phyloP scores from a whole-genome alignment of 2,113 vertebrate genomes.

The Albula glossodonta region DNA sequence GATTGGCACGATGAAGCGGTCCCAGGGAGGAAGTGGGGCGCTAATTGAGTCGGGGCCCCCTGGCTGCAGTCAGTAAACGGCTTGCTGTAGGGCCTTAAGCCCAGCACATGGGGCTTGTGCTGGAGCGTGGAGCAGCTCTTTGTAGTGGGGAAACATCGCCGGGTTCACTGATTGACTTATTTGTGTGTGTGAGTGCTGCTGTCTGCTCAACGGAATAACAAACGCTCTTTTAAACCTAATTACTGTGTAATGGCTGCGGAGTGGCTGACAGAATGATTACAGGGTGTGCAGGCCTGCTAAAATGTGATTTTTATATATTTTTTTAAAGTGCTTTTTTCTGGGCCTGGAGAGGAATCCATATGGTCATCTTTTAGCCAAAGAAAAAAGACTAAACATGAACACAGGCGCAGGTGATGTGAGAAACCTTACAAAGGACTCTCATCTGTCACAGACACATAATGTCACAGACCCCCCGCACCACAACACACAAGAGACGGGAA shows the following conservation, averaged over 20 bases:
- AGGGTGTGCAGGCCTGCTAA: not conserved
- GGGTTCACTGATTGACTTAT: not conserved
- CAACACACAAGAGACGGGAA: too few species aligned
- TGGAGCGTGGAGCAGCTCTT: not conserved
- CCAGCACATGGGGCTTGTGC: not conserved
- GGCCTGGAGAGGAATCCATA: not conserved
- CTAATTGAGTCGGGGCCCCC: not conserved
- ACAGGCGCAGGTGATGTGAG: too few species aligned
- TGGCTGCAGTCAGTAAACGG: not conserved
- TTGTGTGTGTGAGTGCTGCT: not conserved
- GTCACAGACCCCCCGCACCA: too few species aligned
- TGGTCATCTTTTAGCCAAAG: too few species aligned
- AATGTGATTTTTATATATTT: not conserved
- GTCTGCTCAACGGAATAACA: not conserved
- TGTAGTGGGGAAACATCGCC: not conserved
- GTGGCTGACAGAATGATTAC: not conserved
- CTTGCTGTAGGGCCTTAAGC: not conserved
- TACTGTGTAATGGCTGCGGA: not conserved
- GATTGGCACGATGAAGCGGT: not conserved
- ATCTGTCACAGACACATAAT: too few species aligned
- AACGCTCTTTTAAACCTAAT: not conserved
- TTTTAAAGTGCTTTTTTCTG: not conserved
- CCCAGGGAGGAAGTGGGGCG: not conserved
- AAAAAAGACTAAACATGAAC: too few species aligned
- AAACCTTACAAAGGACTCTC: too few species aligned